A percentile compares a stretch with the other conserved stretches of the same genome.
phyloP scores from a whole-genome alignment of 2,888 invertebrate genomes.

The Macrophya annulata region DNA sequence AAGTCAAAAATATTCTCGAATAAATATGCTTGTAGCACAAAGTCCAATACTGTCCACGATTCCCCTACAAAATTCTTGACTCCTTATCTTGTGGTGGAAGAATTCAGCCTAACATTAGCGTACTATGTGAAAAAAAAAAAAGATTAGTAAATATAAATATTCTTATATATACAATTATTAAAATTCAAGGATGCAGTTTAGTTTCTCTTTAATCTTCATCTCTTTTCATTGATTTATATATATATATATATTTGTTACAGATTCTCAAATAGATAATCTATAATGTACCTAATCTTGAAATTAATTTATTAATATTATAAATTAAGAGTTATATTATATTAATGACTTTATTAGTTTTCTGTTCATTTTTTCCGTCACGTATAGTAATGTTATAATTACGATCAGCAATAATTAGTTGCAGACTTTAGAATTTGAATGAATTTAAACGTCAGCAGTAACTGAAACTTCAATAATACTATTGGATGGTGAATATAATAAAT shows the following conservation, averaged over 20 bases:
- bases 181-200: not conserved
- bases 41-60: not conserved
- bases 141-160: not conserved
- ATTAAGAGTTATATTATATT: not conserved
- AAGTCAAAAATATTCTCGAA: not conserved
- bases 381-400: not conserved
- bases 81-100: not conserved
- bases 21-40: not conserved
- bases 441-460: not conserved
- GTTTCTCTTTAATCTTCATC: not conserved
- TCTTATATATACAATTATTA: not conserved
- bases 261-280: not conserved
- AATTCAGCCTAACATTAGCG: not conserved
- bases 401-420: constrained; percentile 4
- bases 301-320: not conserved
- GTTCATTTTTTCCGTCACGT: not conserved
- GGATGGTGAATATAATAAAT: not conserved
- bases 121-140: not conserved
- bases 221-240: too few species aligned
- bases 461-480: not conserved
- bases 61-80: not conserved
- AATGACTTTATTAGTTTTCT: not conserved
- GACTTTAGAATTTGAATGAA: not conserved
- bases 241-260: too few species aligned
- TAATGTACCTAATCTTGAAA: not conserved